Evolutionary conservation across 1,140 invertebrate species (phyloP).

Genomic region (Drosophila sp.): DNA sequence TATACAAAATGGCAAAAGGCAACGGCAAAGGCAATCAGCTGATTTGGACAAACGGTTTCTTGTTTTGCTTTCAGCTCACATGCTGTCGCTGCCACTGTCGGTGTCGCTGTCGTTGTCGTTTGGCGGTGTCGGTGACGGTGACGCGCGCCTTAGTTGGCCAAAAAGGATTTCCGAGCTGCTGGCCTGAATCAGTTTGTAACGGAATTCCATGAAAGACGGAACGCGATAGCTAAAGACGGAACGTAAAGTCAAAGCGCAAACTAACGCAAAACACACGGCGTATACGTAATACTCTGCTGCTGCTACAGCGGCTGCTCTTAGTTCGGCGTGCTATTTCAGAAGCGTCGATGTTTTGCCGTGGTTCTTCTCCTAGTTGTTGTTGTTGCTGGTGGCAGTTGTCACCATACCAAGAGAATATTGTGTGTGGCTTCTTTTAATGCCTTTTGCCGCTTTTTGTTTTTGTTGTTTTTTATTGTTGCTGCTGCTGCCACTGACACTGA

Average conservation of each 20-base stretch:
- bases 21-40: conserved; percentile 55
- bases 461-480: conserved; percentile 10
- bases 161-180: conserved; percentile 61
- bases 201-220: conserved; percentile 53
- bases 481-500: conserved; percentile 16
- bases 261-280: conserved; percentile 19
- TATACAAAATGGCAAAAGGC: conserved; percentile 23
- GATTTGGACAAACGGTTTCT: conserved; percentile 52
- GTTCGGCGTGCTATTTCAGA: conserved; percentile 53
- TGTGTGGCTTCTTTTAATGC: conserved; percentile 61
- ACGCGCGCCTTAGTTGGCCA: conserved; percentile 35
- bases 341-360: conserved; percentile 34
- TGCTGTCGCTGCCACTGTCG: conserved; percentile 23
- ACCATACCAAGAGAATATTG: conserved; percentile 34
- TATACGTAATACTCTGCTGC: conserved; percentile 50
- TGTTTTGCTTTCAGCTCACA: conserved; percentile 46
- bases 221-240: conserved; percentile 23
- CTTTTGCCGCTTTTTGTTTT: conserved; percentile 31
- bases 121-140: conserved; percentile 14
- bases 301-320: conserved; percentile 3
- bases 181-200: conserved; percentile 58
- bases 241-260: conserved; percentile 5
- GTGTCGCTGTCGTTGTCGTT: conserved; percentile 18
- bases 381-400: conserved; percentile 35
- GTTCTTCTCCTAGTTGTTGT: conserved; percentile 4